phyloP scores from a whole-genome alignment of 2,888 invertebrate genomes.

The Caenorhabditis panamensis region DNA sequence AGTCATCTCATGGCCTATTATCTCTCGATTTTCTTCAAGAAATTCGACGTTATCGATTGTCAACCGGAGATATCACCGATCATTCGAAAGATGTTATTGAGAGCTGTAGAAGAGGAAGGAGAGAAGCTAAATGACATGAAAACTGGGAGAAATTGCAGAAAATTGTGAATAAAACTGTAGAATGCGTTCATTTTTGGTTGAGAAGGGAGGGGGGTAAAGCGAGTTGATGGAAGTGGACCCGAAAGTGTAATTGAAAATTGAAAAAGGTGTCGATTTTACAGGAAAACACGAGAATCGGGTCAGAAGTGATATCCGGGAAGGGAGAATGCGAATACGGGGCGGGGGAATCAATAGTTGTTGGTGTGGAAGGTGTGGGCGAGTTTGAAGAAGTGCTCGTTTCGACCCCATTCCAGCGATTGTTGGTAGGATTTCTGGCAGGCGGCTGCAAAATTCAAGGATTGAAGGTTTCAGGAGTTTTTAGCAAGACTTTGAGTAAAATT shows the following conservation, averaged over 20 bases:
- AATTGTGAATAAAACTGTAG: neutral
- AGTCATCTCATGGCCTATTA: conserved; percentile 35
- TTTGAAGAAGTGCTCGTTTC: conserved; percentile 66
- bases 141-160: neutral
- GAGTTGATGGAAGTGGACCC: conserved; percentile 11
- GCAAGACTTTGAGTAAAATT: neutral
- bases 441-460: conserved; percentile 21
- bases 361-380: conserved; percentile 66
- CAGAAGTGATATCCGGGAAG: neutral
- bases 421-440: conserved; percentile 58
- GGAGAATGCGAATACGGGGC: neutral
- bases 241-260: neutral
- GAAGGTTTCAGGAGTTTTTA: too few relatives aligned
- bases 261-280: neutral
- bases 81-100: conserved; percentile 16
- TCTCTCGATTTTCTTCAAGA: conserved; percentile 13
- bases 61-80: conserved; percentile 22
- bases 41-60: conserved; percentile 18
- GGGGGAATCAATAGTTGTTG: conserved; percentile 60
- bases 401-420: conserved; percentile 65
- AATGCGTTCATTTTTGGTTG: neutral
- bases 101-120: neutral
- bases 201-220: neutral
- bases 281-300: conserved; percentile 5
- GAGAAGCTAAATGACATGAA: neutral